Conservation (phyloP, 2,797 vertebrate species). For the Spondyliosoma cantharus region DNA sequence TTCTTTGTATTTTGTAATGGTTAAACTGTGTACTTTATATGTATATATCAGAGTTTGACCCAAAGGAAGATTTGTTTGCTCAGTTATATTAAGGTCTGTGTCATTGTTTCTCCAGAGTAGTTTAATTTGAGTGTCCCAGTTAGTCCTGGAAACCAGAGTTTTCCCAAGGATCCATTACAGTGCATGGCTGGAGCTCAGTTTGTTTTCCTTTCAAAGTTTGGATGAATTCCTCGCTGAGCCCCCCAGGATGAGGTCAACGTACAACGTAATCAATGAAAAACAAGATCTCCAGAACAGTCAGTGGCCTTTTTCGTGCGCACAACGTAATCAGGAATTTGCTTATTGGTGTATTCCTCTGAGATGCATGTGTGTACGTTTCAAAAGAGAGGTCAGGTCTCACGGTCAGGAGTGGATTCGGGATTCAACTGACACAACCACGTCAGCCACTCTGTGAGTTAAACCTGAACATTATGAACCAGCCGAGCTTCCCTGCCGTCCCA, state of each 20-base stretch:
- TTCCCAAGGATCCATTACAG: slow-evolving; percentile 75
- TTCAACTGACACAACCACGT: neutral
- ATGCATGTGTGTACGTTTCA: slow-evolving; percentile 10
- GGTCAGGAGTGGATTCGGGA: neutral
- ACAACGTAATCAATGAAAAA: slow-evolving; percentile 52
- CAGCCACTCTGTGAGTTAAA: neutral
- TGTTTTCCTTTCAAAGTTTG: slow-evolving; percentile 71
- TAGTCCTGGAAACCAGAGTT: slow-evolving; percentile 47
- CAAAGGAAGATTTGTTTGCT: slow-evolving; percentile 53
- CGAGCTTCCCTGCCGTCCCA: neutral
- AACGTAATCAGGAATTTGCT: slow-evolving; percentile 27
- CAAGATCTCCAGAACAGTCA: slow-evolving; percentile 10
- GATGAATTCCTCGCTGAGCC: slow-evolving; percentile 59
- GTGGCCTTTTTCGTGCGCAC: neutral
- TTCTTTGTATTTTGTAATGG: neutral
- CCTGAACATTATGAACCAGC: neutral
- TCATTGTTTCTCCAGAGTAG: slow-evolving; percentile 57
- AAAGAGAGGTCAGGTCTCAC: slow-evolving; percentile 26
- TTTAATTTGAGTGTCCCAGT: slow-evolving; percentile 57
- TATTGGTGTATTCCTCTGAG: slow-evolving; percentile 19
- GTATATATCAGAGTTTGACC: slow-evolving; percentile 15
- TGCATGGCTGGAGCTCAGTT: slow-evolving; percentile 51
- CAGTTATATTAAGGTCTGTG: slow-evolving; percentile 39
- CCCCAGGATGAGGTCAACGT: slow-evolving; percentile 54
- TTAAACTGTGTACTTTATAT: slow-evolving; percentile 8